Evolutionary conservation across 1,140 invertebrate species (phyloP), one percentile per base, ranked within the genome.

Genomic region (Ditylenchus dipsaci): DNA sequence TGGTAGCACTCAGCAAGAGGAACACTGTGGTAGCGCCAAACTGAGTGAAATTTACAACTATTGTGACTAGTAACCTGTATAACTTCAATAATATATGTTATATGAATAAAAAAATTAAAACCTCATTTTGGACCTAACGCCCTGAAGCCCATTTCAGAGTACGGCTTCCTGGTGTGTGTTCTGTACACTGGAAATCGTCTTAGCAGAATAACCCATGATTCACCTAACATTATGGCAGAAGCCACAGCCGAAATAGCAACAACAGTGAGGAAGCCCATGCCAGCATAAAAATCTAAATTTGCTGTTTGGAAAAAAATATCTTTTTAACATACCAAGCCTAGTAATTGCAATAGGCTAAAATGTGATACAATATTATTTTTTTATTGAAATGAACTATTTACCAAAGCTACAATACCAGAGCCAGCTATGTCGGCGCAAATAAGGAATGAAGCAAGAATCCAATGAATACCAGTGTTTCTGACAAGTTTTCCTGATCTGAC

Each of bases 381-480:
- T 3, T 38, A 38, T 38, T 38, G 3, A 38, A 38, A 11, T 38
- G 11, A 38, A 38, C 33, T 5, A 38, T n/a, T n/a, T 3, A 38
- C 33, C 33, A 90, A 82, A 8, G 88, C 88, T 53, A 90, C 82
- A 7, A 90, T 86, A 3, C 89, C 89, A 73, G 88, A 88, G 23
- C 89, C 89, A 0, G 88, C 89, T 86, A 90, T 89, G 81, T 90
- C 89, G 0, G 88, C 89, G 9, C 87, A 87, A 21, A 90, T 86
- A 75, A 90, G 88, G 38, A 90, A 83, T 0, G 87, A 86, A 0
- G 88, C 87, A 64, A 88, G 83, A 1, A 79, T 8, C 38, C 86
- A 72, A 33, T 59, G 27, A 69, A 69, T 69, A 9, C 68, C 68
- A 64, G 19, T 23, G 13, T 19, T 17, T 33, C 67, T 63, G 8